Conservation (phyloP, 2,888 invertebrate species). For the Chrysolina haemoptera region DNA sequence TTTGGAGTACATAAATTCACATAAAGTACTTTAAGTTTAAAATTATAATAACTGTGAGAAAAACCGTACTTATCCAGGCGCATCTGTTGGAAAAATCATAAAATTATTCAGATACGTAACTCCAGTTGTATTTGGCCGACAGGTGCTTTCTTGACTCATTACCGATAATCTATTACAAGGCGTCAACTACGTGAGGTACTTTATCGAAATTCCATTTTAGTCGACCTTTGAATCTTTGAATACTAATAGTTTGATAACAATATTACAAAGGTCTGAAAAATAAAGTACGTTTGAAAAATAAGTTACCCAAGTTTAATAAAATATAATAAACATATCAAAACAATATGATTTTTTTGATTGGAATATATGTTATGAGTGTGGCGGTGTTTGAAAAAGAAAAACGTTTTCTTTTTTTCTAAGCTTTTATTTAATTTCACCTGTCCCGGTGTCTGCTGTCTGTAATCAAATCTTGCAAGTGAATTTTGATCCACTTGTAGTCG, state of each 20-base stretch:
- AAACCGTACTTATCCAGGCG: neutral
- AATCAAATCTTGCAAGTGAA: too few relatives aligned
- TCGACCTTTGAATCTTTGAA: constrained; percentile 9
- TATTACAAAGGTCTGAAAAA: neutral
- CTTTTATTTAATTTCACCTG: too few relatives aligned
- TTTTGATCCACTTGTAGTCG: too few relatives aligned
- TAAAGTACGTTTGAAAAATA: neutral
- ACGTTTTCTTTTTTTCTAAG: too few relatives aligned
- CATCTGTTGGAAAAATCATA: constrained; percentile 10
- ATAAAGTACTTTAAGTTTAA: neutral
- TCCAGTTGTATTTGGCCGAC: neutral
- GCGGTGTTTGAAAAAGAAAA: too few relatives aligned
- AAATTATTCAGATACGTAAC: constrained; percentile 7
- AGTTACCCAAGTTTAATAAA: neutral
- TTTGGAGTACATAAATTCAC: neutral
- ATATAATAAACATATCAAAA: neutral
- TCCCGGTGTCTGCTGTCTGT: too few relatives aligned
- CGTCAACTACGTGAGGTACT: neutral
- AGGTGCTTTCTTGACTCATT: constrained; percentile 18
- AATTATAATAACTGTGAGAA: neutral
- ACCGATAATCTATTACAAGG: neutral
- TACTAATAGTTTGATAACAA: neutral
- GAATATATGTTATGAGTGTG: too few relatives aligned
- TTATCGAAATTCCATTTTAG: constrained; percentile 4
- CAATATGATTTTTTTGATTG: neutral